Conservation (phyloP, 1,140 invertebrate species). For the Bombus difficillimus region DNA sequence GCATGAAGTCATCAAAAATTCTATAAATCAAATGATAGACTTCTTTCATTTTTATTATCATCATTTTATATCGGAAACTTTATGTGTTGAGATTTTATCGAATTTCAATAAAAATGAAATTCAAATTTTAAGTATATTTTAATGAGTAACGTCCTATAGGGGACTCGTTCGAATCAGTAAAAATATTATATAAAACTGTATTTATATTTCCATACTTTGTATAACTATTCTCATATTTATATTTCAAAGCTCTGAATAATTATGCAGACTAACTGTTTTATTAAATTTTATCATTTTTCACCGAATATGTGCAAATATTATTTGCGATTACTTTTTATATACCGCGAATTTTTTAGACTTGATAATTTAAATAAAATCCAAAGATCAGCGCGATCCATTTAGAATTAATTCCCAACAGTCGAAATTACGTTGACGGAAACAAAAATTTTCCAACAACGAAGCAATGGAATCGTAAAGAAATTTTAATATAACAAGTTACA, state of each 20-base stretch:
- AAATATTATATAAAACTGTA: background rate
- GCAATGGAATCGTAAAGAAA: slow-evolving; percentile 14
- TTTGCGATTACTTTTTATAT: background rate
- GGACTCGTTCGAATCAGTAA: background rate
- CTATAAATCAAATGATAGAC: background rate
- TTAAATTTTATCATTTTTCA: background rate
- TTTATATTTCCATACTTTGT: background rate
- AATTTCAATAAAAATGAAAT: background rate
- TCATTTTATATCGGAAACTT: background rate
- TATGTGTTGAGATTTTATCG: background rate
- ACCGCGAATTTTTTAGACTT: background rate
- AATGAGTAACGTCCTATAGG: background rate
- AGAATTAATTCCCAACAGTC: background rate
- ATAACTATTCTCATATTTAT: background rate
- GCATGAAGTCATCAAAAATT: background rate
- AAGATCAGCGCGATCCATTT: background rate
- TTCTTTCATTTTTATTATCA: background rate
- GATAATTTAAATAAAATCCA: background rate
- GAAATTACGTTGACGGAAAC: background rate
- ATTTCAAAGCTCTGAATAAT: background rate
- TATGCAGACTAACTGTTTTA: background rate
- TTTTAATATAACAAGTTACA: slow-evolving; percentile 40
- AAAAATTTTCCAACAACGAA: background rate
- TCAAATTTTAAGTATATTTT: background rate
- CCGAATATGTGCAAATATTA: background rate